Base-by-base conservation (phyloP, 2,113 vertebrate species). In the Empidonax alnorum region DNA sequence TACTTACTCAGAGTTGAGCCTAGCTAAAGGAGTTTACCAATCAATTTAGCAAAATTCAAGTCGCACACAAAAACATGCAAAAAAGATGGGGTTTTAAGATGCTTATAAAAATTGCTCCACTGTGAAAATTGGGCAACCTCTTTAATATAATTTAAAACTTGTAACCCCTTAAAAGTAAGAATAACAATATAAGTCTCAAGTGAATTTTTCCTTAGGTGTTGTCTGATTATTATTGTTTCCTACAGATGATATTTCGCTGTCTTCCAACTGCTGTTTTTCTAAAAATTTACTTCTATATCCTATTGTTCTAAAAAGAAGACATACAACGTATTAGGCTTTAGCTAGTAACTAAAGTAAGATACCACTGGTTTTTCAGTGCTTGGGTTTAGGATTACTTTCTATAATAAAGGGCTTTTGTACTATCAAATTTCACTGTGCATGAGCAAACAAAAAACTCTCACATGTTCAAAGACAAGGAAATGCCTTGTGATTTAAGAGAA, bases 361-460 rank as follows among this genome's bases (percentile, higher is more conserved):
- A 82, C 11, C 50, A 61, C 13, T 46, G n/a, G 41, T 63, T 84
- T 96, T 95, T 94, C 83, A 89, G 42, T 61, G 63, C 81, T 59
- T 59, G 72, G 33, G 87, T 89, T 95, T 91, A 96, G 74, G 90
- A 95, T 95, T 90, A 79, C 91, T 84, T 72, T 73, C 78, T 80
- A 6, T 77, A 96, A 95, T 91, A 97, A 95, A 97, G 55, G 87
- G 53, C 84, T 94, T 95, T 91, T 96, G 95, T 97, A 72, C 72
- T 93, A 96, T 87, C 75, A 15, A 77, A 96, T 96, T 96, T 96
- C 95, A 96, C 82, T 90, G 71, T 83, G 88, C 85, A 91, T 28
- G 50, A 91, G 59, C 84, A 97, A 94, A 97, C 94, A 97, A 97
- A 96, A 95, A 96, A 76, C 91, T 87, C 90, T 87, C 90, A 96